Conservation (phyloP, 2,888 invertebrate genomes). For the Anarsia innoxiella region DNA sequence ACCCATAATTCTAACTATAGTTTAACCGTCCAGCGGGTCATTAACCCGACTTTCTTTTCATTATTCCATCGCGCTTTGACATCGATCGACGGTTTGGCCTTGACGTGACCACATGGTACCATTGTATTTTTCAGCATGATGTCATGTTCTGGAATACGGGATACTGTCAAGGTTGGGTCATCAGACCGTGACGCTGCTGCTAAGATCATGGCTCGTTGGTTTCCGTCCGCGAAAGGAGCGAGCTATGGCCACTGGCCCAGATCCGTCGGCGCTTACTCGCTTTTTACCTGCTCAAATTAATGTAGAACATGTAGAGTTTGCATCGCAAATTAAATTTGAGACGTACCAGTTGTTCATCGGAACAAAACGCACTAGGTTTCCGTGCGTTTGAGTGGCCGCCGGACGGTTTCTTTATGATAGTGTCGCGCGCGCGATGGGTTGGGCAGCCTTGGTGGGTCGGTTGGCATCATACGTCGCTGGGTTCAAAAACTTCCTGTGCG, state of each 20-base stretch:
- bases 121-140: constrained; percentile 47
- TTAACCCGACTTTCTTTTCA: constrained; percentile 64
- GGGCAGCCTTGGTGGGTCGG: constrained; percentile 1
- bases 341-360: constrained; percentile 34
- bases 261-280: constrained; percentile 43
- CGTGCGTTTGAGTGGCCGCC: too few species aligned
- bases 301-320: constrained; percentile 29
- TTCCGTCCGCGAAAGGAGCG: constrained; percentile 54
- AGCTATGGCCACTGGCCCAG: constrained; percentile 53
- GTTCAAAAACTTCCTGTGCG: constrained; percentile 2
- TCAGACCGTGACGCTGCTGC: constrained; percentile 61
- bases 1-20: constrained; percentile 41
- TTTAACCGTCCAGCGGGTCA: constrained; percentile 45
- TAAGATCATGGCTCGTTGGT: constrained; percentile 57
- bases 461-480: constrained; percentile 1
- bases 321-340: constrained; percentile 35
- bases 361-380: constrained; percentile 15
- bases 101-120: constrained; percentile 37
- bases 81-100: constrained; percentile 54
- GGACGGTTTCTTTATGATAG: too few species aligned
- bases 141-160: constrained; percentile 56
- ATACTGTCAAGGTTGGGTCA: constrained; percentile 62
- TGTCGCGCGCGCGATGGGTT: too few species aligned
- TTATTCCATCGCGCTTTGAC: constrained; percentile 40
- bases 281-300: constrained; percentile 48